Conservation (phyloP, 2,113 vertebrate species). For the Ancistrus triradiatus region DNA sequence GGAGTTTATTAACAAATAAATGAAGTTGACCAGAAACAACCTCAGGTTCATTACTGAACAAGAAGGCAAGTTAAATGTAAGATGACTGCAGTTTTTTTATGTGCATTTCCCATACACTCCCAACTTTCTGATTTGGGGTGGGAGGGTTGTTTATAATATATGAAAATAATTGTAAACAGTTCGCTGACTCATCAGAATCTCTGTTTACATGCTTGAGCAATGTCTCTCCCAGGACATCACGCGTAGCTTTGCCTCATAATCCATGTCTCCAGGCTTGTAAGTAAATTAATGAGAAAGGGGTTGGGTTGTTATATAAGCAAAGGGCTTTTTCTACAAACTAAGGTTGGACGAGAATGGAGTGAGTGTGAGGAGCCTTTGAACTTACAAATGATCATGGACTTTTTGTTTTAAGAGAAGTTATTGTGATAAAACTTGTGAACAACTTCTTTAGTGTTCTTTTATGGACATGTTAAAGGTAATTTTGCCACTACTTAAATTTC, state of each 20-base stretch:
- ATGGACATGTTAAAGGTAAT: no score
- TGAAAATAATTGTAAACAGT: no score
- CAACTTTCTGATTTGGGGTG: no score
- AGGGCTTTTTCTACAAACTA: not conserved
- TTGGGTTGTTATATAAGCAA: slow-evolving; percentile 19
- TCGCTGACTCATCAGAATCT: no score
- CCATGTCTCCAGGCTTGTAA: slow-evolving; percentile 30
- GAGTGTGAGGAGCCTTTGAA: not conserved
- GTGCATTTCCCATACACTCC: no score
- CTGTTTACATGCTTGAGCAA: not conserved
- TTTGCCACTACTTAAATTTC: no score
- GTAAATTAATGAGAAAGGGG: slow-evolving; percentile 20
- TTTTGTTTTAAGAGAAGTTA: slow-evolving; percentile 24
- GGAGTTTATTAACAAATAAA: no score
- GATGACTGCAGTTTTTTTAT: no score
- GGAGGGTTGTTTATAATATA: no score
- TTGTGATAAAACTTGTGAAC: slow-evolving; percentile 13
- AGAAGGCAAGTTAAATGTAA: no score
- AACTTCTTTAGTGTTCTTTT: not conserved
- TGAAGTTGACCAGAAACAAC: no score
- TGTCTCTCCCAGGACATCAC: not conserved
- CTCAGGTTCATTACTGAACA: no score
- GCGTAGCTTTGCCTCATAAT: slow-evolving; percentile 11
- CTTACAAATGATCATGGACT: slow-evolving; percentile 11
- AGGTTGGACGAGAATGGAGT: not conserved